A percentile compares a stretch with the other conserved stretches of the same genome.
Evolutionary conservation across 2,888 invertebrate species (phyloP).

Genomic region (Gortyna flavago): DNA sequence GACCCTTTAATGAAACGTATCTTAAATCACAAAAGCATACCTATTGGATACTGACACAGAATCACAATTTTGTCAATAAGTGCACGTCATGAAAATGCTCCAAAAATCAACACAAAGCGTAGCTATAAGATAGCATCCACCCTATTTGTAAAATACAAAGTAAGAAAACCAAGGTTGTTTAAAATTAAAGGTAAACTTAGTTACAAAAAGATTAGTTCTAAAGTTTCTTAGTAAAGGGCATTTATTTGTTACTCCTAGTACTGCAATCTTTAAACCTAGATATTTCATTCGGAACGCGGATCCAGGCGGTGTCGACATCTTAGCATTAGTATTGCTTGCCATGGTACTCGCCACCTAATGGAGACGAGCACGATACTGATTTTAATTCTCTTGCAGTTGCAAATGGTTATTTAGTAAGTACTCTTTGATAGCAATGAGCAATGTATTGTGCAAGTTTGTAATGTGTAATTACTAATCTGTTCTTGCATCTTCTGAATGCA

Average conservation of each 20-base stretch:
- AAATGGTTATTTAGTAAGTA: constrained; percentile 45
- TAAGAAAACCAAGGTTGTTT: not conserved
- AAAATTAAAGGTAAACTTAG: not conserved
- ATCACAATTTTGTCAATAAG: not conserved
- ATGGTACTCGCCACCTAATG: constrained; percentile 41
- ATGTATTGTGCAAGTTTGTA: constrained; percentile 36
- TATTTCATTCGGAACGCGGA: constrained; percentile 45
- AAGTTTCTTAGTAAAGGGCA: constrained; percentile 39
- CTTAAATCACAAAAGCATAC: not conserved
- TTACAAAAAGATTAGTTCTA: constrained; percentile 20
- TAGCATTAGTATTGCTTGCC: constrained; percentile 44
- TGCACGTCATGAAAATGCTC: no score
- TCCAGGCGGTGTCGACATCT: constrained; percentile 39
- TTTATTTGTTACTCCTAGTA: constrained; percentile 25
- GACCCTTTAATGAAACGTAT: not conserved
- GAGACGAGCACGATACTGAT: constrained; percentile 46
- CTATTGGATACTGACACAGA: not conserved
- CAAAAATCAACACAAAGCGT: not conserved
- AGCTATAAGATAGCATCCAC: not conserved
- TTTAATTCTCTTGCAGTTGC: constrained; percentile 48
- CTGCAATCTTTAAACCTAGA: constrained; percentile 51
- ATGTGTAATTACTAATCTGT: constrained; percentile 11
- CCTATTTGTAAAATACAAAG: not conserved
- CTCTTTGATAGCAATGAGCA: constrained; percentile 26
- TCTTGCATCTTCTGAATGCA: not conserved